A percentile compares a stretch with the other conserved stretches of the same genome.
These are phyloP conservation scores for Indicator maculatus DNA, from an alignment of 2,113 vertebrate species.

Conservation along the genomic window DNA sequence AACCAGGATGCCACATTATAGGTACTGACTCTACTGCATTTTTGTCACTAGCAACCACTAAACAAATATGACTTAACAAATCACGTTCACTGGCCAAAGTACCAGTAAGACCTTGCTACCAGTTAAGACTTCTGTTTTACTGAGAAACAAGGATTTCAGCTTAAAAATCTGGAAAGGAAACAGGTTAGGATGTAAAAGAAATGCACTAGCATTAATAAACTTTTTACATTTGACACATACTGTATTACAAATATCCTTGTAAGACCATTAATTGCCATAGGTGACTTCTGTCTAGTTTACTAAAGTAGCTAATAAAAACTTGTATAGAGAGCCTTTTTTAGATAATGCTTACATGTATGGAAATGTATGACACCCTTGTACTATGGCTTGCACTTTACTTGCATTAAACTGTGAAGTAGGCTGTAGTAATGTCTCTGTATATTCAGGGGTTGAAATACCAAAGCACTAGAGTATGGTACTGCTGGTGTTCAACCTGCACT, in stretches of 20 bases:
- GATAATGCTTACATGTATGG: conserved; percentile 66
- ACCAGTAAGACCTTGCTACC: conserved; percentile 42
- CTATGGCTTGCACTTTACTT: conserved; percentile 77
- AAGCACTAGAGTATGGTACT: conserved; percentile 52
- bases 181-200: conserved; percentile 47
- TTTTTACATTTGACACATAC: conserved; percentile 70
- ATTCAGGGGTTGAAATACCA: conserved; percentile 74
- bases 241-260: conserved; percentile 60
- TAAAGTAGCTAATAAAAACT: conserved; percentile 62
- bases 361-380: conserved; percentile 70
- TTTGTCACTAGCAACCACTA: conserved; percentile 47
- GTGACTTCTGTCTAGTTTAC: conserved; percentile 69
- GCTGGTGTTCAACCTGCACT: conserved; percentile 67
- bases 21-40: background rate
- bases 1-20: background rate
- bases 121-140: conserved; percentile 54
- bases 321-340: conserved; percentile 69
- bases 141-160: conserved; percentile 63
- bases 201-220: conserved; percentile 68
- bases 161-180: conserved; percentile 27
- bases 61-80: conserved; percentile 33
- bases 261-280: conserved; percentile 70
- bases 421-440: conserved; percentile 74
- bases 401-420: conserved; percentile 77
- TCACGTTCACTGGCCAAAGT: conserved; percentile 1